Conservation (phyloP, 1,140 invertebrate genomes). For the Drosophila yakuba region DNA sequence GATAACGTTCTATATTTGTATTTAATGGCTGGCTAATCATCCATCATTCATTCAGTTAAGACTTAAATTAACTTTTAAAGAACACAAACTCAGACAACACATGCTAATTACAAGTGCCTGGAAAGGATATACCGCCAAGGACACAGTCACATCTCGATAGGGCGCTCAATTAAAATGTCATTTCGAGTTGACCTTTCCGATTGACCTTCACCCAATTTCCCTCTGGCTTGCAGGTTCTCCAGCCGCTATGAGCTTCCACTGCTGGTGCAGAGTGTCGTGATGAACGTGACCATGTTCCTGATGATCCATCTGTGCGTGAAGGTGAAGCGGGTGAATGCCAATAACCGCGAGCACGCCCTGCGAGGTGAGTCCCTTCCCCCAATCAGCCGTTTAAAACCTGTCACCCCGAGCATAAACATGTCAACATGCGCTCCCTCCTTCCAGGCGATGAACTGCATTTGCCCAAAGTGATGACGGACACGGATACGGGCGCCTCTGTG, state of each 20-base stretch:
- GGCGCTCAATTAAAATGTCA: slow-evolving; percentile 60
- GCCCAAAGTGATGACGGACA: slow-evolving; percentile 80
- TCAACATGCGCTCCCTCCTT: slow-evolving; percentile 11
- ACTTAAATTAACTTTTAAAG: neutral
- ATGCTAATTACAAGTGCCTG: neutral
- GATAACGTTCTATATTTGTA: too few relatives aligned
- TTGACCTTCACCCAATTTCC: slow-evolving; percentile 31
- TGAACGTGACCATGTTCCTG: slow-evolving; percentile 98
- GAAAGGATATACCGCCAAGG: neutral
- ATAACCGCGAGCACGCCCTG: slow-evolving; percentile 92
- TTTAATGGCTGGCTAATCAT: too few relatives aligned
- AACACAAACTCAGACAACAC: neutral
- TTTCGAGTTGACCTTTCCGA: slow-evolving; percentile 15
- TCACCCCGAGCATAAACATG: slow-evolving; percentile 12
- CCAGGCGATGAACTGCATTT: slow-evolving; percentile 80
- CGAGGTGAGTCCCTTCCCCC: slow-evolving; percentile 88
- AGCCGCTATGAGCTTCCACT: slow-evolving; percentile 97
- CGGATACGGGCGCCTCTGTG: slow-evolving; percentile 69
- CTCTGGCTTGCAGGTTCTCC: slow-evolving; percentile 93
- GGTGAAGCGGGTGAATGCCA: slow-evolving; percentile 93
- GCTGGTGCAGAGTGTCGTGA: slow-evolving; percentile 97
- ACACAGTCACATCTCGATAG: slow-evolving; percentile 1
- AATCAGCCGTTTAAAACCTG: neutral
- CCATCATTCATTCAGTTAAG: too few relatives aligned
- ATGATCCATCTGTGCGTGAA: slow-evolving; percentile 98